phyloP scores from a whole-genome alignment of 2,113 vertebrate species.

The Gallinago jamesoni region DNA sequence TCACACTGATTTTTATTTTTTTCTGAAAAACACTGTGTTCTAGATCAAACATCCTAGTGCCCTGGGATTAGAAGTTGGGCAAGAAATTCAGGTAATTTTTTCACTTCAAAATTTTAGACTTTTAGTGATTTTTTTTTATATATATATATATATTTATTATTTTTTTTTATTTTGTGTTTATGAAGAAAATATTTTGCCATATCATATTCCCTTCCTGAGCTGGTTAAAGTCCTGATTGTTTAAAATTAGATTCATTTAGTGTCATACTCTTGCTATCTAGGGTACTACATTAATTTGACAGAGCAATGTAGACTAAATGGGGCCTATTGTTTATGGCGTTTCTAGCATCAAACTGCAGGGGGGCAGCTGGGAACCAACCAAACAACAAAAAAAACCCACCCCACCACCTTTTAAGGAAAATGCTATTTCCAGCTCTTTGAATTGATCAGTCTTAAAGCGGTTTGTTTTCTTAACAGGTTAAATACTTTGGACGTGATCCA shows the following conservation, averaged over 20 bases:
- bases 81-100: conserved; percentile 92
- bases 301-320: background rate
- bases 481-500: conserved; percentile 96
- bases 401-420: background rate
- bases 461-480: conserved; percentile 82
- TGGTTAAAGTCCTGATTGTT: background rate
- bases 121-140: background rate
- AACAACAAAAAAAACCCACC: no score
- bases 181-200: background rate
- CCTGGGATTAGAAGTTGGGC: conserved; percentile 92
- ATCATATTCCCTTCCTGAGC: background rate
- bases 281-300: background rate
- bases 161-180: background rate
- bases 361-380: background rate
- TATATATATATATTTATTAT: no score
- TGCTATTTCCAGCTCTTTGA: background rate
- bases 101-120: background rate
- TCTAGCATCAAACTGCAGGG: background rate
- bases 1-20: background rate
- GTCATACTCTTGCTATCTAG: background rate
- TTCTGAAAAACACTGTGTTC: conserved; percentile 30
- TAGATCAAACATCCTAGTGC: conserved; percentile 94
- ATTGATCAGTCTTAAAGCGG: background rate
- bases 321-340: background rate
- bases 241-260: background rate